Conservation (phyloP, 2,797 vertebrate species). For the Melanogrammus aeglefinus region DNA sequence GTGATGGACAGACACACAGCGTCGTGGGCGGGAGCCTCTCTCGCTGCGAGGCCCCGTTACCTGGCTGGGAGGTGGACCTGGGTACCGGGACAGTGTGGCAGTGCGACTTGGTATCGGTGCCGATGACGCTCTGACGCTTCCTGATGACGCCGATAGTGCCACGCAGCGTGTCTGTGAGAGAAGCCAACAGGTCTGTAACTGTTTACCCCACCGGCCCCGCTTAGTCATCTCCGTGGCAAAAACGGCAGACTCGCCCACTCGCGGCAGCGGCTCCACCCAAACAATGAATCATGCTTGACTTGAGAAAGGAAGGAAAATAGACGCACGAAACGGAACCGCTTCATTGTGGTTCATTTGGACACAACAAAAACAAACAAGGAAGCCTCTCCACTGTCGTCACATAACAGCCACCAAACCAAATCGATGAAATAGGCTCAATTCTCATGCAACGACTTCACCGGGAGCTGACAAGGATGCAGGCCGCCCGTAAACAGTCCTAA, state of each 20-base stretch:
- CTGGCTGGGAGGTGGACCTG: slow-evolving; percentile 77
- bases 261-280: neutral
- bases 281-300: neutral
- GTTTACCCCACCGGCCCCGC: neutral
- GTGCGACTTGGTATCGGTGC: slow-evolving; percentile 44
- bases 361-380: neutral
- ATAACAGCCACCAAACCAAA: neutral
- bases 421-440: neutral
- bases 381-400: neutral
- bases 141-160: slow-evolving; percentile 71
- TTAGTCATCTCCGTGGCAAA: neutral
- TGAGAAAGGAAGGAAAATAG: neutral
- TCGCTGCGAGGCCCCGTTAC: slow-evolving; percentile 51
- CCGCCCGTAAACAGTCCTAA: too few species aligned
- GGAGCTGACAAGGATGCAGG: too few species aligned
- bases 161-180: slow-evolving; percentile 77
- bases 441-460: neutral
- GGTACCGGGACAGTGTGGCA: slow-evolving; percentile 64
- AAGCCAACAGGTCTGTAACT: slow-evolving; percentile 64
- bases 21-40: neutral
- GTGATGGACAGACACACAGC: neutral
- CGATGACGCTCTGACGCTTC: slow-evolving; percentile 71
- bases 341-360: neutral
- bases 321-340: too few species aligned
- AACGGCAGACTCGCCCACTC: neutral